These are phyloP conservation scores for Mormyrus proboscirostris DNA, from an alignment of 2,797 vertebrate genomes.

Conservation along the genomic window DNA sequence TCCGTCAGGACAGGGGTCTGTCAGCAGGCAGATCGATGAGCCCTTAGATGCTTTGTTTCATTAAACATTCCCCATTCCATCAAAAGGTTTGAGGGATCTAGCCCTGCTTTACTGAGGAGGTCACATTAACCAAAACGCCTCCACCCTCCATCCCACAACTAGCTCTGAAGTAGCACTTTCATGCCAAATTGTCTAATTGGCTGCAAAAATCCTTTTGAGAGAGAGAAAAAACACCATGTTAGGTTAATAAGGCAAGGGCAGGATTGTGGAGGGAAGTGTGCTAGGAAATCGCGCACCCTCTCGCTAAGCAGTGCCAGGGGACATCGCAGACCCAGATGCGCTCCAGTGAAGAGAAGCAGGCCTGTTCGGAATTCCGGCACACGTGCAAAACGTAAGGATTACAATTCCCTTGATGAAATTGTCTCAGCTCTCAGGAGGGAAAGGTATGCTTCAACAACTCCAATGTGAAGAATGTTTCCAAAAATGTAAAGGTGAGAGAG, in stretches of 20 bases:
- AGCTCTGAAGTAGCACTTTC: constrained; percentile 21
- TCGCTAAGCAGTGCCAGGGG: not conserved
- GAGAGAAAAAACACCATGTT: constrained; percentile 24
- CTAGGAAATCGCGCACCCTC: constrained; percentile 9
- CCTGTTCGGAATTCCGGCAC: constrained; percentile 32
- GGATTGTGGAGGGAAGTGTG: constrained; percentile 4
- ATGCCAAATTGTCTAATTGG: constrained; percentile 29
- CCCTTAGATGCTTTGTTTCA: not conserved
- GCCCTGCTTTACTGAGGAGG: not conserved
- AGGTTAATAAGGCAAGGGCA: constrained; percentile 29
- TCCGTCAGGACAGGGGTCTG: not conserved
- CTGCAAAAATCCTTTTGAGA: constrained; percentile 31
- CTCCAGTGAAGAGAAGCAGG: constrained; percentile 15
- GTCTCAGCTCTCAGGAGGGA: not conserved
- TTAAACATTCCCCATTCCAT: not conserved
- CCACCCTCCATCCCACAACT: not conserved
- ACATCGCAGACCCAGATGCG: constrained; percentile 14
- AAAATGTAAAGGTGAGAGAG: constrained; percentile 4
- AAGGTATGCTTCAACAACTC: constrained; percentile 2
- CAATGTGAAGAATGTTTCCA: not conserved
- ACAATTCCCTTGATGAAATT: constrained; percentile 32
- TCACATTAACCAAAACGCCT: not conserved
- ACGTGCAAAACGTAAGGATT: constrained; percentile 18
- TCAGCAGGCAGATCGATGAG: not conserved
- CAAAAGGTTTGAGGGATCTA: constrained; percentile 17